A percentile compares a stretch with the other conserved stretches of the same genome.
These are phyloP conservation scores for Phaethornis superciliosus DNA, from an alignment of 2,113 vertebrate genomes.

Conservation along the genomic window DNA sequence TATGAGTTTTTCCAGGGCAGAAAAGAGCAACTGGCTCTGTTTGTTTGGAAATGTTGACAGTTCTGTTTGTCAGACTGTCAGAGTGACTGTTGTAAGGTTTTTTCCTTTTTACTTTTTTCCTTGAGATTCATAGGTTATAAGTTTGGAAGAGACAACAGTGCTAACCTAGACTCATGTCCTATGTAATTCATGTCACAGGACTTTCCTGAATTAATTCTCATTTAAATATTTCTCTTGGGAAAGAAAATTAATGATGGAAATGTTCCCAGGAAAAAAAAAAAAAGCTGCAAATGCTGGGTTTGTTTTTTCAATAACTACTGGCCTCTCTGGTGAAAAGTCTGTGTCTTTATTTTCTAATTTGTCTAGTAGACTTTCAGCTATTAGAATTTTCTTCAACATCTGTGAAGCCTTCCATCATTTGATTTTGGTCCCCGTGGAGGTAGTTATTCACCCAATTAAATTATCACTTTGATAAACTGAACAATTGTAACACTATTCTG, in stretches of 20 bases:
- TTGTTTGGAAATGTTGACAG: conserved; percentile 18
- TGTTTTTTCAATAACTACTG: background rate
- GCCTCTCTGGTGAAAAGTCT: background rate
- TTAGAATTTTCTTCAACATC: background rate
- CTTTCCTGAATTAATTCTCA: background rate
- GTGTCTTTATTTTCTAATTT: background rate
- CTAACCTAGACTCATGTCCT: background rate
- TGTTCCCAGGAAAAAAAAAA: background rate
- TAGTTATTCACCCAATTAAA: background rate
- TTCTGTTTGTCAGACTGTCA: background rate
- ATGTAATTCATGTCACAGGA: background rate
- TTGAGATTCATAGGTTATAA: background rate
- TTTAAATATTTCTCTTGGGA: background rate
- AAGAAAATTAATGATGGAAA: background rate
- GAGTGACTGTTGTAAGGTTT: background rate
- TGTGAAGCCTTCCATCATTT: background rate
- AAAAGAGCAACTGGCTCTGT: background rate
- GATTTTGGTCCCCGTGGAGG: background rate
- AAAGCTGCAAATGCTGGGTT: background rate
- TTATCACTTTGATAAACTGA: background rate
- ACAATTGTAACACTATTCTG: background rate
- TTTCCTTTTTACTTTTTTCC: background rate
- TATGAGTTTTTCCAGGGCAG: background rate
- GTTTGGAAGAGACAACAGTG: background rate
- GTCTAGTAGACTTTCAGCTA: background rate